These are phyloP conservation scores for Neotoma lepida DNA, from an alignment of 2,113 vertebrate genomes.

Conservation along the genomic window DNA sequence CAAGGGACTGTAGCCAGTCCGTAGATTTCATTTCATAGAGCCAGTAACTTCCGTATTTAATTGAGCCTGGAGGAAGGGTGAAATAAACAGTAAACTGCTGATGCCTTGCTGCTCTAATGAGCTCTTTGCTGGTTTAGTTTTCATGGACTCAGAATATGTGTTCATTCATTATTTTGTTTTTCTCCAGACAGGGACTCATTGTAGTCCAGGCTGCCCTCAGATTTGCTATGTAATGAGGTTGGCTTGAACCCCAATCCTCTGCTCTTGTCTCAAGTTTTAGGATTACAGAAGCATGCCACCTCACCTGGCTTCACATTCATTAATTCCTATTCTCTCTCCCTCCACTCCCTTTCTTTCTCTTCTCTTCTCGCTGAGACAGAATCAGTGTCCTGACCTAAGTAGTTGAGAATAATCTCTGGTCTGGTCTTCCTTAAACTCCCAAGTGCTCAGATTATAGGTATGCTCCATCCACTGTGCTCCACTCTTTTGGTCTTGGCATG, in stretches of 20 bases:
- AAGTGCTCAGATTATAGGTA: neutral
- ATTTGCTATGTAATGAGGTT: neutral
- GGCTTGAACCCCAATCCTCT: neutral
- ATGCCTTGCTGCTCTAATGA: neutral
- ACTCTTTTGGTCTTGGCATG: neutral
- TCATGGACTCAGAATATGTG: neutral
- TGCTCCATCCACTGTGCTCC: neutral
- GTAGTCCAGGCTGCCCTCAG: neutral
- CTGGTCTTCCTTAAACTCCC: neutral
- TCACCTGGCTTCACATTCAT: neutral
- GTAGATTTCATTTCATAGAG: conserved; percentile 15
- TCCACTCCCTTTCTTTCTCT: neutral
- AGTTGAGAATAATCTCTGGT: neutral
- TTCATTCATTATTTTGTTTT: neutral
- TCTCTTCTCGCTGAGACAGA: neutral
- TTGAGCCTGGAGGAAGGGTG: neutral
- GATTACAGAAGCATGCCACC: neutral
- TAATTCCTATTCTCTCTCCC: neutral
- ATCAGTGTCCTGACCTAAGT: neutral
- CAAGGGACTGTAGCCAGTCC: neutral
- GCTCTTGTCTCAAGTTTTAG: neutral
- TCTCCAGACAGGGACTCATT: neutral
- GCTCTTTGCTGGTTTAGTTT: conserved; percentile 30
- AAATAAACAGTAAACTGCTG: neutral
- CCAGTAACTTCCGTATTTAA: conserved; percentile 24